A percentile compares a stretch with the other conserved stretches of the same genome.
phyloP scores from a whole-genome alignment of 2,113 vertebrate genomes.

The Anas platyrhynchos region DNA sequence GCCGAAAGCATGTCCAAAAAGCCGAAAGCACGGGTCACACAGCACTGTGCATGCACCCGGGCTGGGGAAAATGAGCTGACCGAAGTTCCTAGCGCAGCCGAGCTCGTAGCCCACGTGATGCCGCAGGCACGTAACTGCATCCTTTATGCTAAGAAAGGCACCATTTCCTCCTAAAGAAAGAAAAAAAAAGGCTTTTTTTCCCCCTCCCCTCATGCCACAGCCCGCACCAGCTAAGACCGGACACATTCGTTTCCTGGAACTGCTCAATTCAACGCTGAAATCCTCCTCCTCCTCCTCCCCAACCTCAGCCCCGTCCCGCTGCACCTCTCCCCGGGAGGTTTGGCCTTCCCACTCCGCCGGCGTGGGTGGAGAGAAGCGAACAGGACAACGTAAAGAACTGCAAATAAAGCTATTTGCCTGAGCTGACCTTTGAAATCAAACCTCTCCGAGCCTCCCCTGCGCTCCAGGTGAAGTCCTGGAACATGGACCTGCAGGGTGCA shows the following conservation, averaged over 20 bases:
- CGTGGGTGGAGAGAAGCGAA: slow-evolving; percentile 16
- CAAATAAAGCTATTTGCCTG: slow-evolving; percentile 63
- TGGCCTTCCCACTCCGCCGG: not conserved
- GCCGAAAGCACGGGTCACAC: not conserved
- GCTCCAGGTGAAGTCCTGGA: slow-evolving; percentile 1
- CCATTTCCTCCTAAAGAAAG: slow-evolving; percentile 51
- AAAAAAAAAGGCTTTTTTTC: not conserved
- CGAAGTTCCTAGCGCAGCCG: slow-evolving; percentile 18
- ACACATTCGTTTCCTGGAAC: slow-evolving; percentile 39
- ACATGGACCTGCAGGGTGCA: too few relatives aligned
- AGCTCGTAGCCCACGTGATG: slow-evolving; percentile 45
- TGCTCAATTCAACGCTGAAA: not conserved
- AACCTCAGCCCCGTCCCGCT: not conserved
- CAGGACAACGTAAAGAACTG: slow-evolving; percentile 59
- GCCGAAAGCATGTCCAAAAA: rapidly evolving
- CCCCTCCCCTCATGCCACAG: not conserved
- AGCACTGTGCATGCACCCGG: not conserved
- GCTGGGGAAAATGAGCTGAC: slow-evolving; percentile 47
- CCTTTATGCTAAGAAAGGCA: slow-evolving; percentile 67
- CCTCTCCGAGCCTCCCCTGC: not conserved
- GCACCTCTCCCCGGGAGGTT: not conserved
- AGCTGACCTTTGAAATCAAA: slow-evolving; percentile 69
- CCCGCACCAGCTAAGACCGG: not conserved
- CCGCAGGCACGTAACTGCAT: slow-evolving; percentile 53
- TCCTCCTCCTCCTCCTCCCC: not conserved